Evolutionary conservation across 2,888 invertebrate species (phyloP).

Genomic region (Parnassius smintheus): DNA sequence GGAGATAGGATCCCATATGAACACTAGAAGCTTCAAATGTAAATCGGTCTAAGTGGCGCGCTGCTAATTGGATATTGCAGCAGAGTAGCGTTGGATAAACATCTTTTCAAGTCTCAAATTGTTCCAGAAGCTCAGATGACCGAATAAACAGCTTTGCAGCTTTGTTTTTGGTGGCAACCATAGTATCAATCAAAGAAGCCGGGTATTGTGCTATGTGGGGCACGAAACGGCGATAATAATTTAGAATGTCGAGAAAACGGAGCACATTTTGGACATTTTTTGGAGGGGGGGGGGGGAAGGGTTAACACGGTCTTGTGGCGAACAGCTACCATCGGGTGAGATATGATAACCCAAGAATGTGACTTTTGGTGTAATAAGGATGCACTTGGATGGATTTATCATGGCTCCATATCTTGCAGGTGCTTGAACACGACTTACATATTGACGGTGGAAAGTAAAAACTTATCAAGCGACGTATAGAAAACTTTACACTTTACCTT

Average conservation of each 20-base stretch:
- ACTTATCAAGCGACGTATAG: too few relatives aligned
- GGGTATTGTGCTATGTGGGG: background rate
- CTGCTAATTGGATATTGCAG: background rate
- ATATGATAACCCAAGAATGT: constrained; percentile 35
- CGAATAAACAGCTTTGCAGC: constrained; percentile 2
- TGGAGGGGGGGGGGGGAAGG: constrained; percentile 19
- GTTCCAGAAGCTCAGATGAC: constrained; percentile 6
- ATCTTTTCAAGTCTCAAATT: constrained; percentile 7
- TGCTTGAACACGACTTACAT: too few relatives aligned
- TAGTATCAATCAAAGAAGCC: background rate
- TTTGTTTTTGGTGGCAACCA: background rate
- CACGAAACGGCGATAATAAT: constrained; percentile 8
- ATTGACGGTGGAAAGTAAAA: too few relatives aligned
- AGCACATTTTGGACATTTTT: constrained; percentile 35
- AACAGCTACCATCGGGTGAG: constrained; percentile 29
- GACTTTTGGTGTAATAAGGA: constrained; percentile 33
- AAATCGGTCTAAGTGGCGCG: background rate
- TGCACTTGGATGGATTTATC: constrained; percentile 40
- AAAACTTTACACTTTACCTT: too few relatives aligned
- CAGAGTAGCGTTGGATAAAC: background rate
- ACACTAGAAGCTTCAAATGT: too few relatives aligned
- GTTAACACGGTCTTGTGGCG: constrained; percentile 21
- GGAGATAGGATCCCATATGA: too few relatives aligned
- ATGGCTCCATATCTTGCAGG: background rate
- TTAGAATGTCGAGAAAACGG: constrained; percentile 2